Percentiles rank a stretch among this genome's conserved stretches.
These are phyloP conservation scores for Eulemur rubriventer DNA, from an alignment of 2,797 vertebrate species.

Conservation along the genomic window DNA sequence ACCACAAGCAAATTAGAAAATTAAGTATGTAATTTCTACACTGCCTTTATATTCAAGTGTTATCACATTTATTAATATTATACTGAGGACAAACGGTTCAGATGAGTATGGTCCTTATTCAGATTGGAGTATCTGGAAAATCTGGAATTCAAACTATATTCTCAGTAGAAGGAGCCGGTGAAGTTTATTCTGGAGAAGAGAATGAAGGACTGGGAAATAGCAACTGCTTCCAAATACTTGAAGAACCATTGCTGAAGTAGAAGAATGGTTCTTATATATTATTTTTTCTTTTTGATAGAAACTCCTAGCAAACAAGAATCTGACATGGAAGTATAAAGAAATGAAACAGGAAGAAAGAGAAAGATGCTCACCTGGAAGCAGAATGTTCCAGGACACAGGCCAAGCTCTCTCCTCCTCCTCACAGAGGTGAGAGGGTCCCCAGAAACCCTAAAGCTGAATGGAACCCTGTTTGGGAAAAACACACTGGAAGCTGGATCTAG, in stretches of 20 bases:
- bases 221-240: background rate
- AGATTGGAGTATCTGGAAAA: background rate
- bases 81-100: background rate
- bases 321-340: background rate
- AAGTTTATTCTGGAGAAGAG: conserved; percentile 3
- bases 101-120: background rate
- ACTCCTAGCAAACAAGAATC: background rate
- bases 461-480: background rate
- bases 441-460: background rate
- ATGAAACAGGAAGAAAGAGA: background rate
- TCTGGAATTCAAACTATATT: background rate
- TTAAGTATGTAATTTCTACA: background rate
- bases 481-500: background rate
- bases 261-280: background rate
- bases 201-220: background rate
- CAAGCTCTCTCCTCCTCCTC: background rate
- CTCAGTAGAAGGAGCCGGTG: background rate
- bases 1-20: background rate
- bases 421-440: background rate
- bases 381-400: background rate
- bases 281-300: background rate
- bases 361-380: background rate
- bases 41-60: background rate
- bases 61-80: background rate
- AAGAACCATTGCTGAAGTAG: background rate